Conservation (phyloP, 2,888 invertebrate species). For the Drosophila neotestacea region DNA sequence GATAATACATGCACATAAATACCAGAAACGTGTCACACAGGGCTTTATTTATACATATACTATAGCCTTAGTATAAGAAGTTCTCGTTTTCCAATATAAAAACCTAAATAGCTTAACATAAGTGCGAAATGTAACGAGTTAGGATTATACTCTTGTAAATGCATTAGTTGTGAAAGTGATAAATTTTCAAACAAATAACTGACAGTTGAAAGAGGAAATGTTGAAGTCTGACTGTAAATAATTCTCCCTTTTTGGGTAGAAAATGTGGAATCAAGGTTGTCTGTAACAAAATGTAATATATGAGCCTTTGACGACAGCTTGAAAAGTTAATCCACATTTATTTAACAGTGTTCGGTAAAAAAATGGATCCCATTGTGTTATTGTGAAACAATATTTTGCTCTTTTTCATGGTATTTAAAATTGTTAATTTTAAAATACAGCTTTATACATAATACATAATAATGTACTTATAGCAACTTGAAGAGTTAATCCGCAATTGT, state of each 20-base stretch:
- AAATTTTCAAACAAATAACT: conserved; percentile 6
- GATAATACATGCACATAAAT: conserved; percentile 48
- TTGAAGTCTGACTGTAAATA: not conserved
- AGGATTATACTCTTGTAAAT: conserved; percentile 13
- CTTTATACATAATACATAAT: too few species aligned
- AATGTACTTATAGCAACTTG: too few species aligned
- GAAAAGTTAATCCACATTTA: not conserved
- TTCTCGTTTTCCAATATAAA: not conserved
- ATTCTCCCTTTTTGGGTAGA: too few species aligned
- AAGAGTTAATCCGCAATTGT: too few species aligned
- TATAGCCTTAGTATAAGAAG: conserved; percentile 21
- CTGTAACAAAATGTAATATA: too few species aligned
- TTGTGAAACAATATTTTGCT: too few species aligned
- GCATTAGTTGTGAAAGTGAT: conserved; percentile 12
- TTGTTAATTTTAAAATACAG: too few species aligned
- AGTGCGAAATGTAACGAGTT: conserved; percentile 20
- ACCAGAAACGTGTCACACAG: conserved; percentile 43
- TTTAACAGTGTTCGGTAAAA: too few species aligned
- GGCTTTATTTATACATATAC: conserved; percentile 15
- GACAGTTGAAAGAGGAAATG: not conserved
- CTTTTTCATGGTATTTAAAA: too few species aligned
- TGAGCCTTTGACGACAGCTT: not conserved
- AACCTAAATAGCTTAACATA: conserved; percentile 10
- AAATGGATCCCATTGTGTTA: too few species aligned
- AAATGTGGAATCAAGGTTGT: too few species aligned